phyloP scores from a whole-genome alignment of 2,113 vertebrate genomes.

The human (Homo sapiens) region GRCh38 chr2:190272501-190273000 shows the following conservation, averaged over 20 bases:
- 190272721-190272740: neutral
- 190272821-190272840: neutral
- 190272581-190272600: neutral
- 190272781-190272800: neutral
- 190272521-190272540: neutral
- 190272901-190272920: neutral
- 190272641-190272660: neutral
- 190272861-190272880: neutral
- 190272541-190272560: neutral
- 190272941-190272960: neutral
- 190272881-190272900: neutral
- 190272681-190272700: neutral
- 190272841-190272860: neutral
- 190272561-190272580: neutral
- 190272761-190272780: rapidly evolving
- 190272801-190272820: neutral
- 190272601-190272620: neutral
- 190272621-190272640: neutral
- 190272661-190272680: neutral
- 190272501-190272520: neutral
- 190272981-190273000: neutral
- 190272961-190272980: neutral
- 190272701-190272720: neutral
- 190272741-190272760: neutral
- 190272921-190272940: neutral